These are phyloP conservation scores for Platyscapa corneri DNA, from an alignment of 1,140 invertebrate genomes.

Conservation along the genomic window DNA sequence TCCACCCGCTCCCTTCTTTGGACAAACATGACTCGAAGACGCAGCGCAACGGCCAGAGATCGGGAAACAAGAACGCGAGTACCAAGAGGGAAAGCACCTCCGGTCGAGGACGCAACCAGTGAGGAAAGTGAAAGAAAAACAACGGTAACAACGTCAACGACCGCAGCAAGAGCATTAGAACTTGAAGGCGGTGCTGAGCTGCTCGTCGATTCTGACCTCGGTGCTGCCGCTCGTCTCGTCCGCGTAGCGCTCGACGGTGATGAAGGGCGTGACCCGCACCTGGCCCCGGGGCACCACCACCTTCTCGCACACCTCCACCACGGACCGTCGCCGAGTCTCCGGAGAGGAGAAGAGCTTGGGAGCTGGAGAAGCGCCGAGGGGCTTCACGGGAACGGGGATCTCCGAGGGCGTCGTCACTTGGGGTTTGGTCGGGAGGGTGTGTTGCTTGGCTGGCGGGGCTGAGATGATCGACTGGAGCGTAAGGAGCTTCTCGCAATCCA, in stretches of 20 bases:
- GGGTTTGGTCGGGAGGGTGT: neutral
- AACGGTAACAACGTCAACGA: conserved; percentile 33
- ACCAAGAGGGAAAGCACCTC: neutral
- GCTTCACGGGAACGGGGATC: conserved; percentile 52
- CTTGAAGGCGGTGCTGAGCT: conserved; percentile 61
- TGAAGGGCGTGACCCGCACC: conserved; percentile 62
- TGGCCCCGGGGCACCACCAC: conserved; percentile 64
- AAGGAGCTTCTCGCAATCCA: neutral
- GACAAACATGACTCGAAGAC: too few species aligned
- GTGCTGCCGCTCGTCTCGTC: conserved; percentile 54
- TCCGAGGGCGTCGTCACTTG: conserved; percentile 54
- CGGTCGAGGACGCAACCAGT: neutral
- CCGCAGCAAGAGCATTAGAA: conserved; percentile 51
- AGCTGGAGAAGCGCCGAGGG: conserved; percentile 33
- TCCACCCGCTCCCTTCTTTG: too few species aligned
- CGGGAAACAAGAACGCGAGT: neutral
- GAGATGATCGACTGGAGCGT: conserved; percentile 40
- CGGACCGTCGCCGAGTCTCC: conserved; percentile 37
- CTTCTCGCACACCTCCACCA: conserved; percentile 71
- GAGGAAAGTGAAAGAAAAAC: neutral
- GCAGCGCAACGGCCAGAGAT: neutral
- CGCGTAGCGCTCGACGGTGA: conserved; percentile 64
- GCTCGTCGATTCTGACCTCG: conserved; percentile 70
- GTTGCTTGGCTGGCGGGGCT: conserved; percentile 45
- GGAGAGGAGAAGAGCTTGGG: neutral